Conservation (phyloP, 1,140 invertebrate species). For the Andrena cerasifolii region DNA sequence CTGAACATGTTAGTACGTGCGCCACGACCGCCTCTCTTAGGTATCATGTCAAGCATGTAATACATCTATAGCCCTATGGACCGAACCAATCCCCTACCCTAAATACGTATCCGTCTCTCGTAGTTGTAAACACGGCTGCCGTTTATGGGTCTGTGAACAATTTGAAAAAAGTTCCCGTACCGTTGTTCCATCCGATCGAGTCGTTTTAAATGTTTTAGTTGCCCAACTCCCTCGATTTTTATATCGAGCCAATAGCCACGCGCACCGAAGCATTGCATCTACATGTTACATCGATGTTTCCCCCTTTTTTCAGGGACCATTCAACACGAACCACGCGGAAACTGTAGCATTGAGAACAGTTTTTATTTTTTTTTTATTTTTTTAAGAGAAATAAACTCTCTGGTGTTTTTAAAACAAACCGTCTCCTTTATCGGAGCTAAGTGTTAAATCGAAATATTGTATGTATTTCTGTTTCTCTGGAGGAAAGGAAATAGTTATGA, state of each 20-base stretch:
- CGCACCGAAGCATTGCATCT: neutral
- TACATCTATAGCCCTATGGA: conserved; percentile 54
- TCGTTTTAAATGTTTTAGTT: conserved; percentile 58
- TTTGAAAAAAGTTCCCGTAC: conserved; percentile 46
- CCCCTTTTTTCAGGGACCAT: neutral
- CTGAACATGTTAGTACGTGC: conserved; percentile 5
- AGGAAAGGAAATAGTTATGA: no score
- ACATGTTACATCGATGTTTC: no score
- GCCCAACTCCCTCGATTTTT: neutral
- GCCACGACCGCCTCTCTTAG: conserved; percentile 56
- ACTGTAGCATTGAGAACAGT: no score
- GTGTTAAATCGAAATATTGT: no score
- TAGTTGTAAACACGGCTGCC: conserved; percentile 9
- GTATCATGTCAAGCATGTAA: conserved; percentile 68
- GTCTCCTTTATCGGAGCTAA: no score
- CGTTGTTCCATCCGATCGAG: conserved; percentile 40
- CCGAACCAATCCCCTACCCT: conserved; percentile 26
- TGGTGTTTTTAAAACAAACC: no score
- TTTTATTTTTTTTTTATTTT: no score
- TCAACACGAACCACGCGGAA: no score
- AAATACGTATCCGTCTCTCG: conserved; percentile 28
- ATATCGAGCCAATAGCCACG: neutral
- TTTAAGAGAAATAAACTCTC: no score
- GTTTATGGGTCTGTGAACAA: conserved; percentile 55
- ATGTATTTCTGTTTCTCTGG: no score